Evolutionary conservation across 2,888 invertebrate genomes (phyloP).

Genomic region (Apoda limacodes): DNA sequence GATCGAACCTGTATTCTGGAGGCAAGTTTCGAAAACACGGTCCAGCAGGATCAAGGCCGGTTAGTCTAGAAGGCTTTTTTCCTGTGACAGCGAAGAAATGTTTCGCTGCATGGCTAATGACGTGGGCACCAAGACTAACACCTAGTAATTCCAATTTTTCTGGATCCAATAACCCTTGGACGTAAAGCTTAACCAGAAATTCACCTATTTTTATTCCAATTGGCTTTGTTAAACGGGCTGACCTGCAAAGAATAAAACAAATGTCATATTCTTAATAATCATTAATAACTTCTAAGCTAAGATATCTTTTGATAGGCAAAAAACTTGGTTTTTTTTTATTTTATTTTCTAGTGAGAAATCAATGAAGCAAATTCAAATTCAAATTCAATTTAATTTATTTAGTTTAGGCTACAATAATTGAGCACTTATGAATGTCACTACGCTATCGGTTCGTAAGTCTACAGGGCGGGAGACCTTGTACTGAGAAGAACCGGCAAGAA

Average conservation of each 20-base stretch:
- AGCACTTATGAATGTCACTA: too few species aligned
- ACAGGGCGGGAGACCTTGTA: too few species aligned
- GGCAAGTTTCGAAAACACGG: constrained; percentile 47
- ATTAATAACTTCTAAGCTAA: neutral
- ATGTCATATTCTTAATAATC: neutral
- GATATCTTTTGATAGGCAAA: neutral
- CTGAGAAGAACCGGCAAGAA: too few species aligned
- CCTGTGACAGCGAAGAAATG: constrained; percentile 43
- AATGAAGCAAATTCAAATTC: too few species aligned
- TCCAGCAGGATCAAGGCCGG: constrained; percentile 55
- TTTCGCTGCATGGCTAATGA: constrained; percentile 40
- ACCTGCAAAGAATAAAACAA: constrained; percentile 36
- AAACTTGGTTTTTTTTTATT: too few species aligned
- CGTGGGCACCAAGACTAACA: constrained; percentile 48
- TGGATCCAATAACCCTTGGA: constrained; percentile 36
- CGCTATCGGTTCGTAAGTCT: too few species aligned
- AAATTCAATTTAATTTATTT: too few species aligned
- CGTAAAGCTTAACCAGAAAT: constrained; percentile 36
- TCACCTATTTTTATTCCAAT: constrained; percentile 48
- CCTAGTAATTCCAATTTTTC: constrained; percentile 49
- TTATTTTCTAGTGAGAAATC: too few species aligned
- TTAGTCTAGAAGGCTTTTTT: constrained; percentile 40
- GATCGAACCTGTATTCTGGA: constrained; percentile 29
- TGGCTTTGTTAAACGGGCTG: constrained; percentile 39
- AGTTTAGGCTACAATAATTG: too few species aligned